These are phyloP conservation scores for Dicranocentrus wangi DNA, from an alignment of 2,888 invertebrate species.

Conservation along the genomic window DNA sequence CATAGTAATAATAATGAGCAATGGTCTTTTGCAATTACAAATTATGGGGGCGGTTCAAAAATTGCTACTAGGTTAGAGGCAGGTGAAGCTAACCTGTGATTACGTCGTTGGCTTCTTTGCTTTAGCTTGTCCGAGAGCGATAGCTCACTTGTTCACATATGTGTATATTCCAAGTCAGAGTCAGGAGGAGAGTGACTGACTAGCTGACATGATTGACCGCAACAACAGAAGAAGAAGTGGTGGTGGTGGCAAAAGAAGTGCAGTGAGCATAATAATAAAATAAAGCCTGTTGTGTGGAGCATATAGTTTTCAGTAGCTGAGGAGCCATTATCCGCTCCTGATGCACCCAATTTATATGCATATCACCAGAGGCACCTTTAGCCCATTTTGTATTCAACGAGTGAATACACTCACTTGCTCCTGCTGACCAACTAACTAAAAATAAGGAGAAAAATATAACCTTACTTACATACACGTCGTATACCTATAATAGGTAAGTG, in stretches of 20 bases:
- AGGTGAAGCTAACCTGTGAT: slow-evolving; percentile 50
- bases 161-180: not conserved
- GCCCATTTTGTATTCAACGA: not conserved
- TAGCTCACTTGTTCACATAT: no score
- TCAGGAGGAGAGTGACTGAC: slow-evolving; percentile 20
- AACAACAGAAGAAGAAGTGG: not conserved
- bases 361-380: slow-evolving; percentile 46
- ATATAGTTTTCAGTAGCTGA: slow-evolving; percentile 15
- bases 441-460: not conserved
- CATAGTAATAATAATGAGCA: no score
- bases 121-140: slow-evolving; percentile 44
- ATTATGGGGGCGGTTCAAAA: slow-evolving; percentile 61
- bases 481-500: no score
- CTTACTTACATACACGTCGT: no score
- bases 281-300: no score
- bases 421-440: slow-evolving; percentile 41
- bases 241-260: not conserved
- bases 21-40: slow-evolving; percentile 60
- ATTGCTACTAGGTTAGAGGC: slow-evolving; percentile 47
- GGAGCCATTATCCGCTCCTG: no score
- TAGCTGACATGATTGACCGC: slow-evolving; percentile 46
- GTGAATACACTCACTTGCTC: slow-evolving; percentile 17
- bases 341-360: slow-evolving; percentile 46
- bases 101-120: slow-evolving; percentile 48
- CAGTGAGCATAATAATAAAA: no score